A percentile compares a stretch with the other conserved stretches of the same genome.
Evolutionary conservation across 2,888 invertebrate species (phyloP).

Genomic region (Carcina quercana): DNA sequence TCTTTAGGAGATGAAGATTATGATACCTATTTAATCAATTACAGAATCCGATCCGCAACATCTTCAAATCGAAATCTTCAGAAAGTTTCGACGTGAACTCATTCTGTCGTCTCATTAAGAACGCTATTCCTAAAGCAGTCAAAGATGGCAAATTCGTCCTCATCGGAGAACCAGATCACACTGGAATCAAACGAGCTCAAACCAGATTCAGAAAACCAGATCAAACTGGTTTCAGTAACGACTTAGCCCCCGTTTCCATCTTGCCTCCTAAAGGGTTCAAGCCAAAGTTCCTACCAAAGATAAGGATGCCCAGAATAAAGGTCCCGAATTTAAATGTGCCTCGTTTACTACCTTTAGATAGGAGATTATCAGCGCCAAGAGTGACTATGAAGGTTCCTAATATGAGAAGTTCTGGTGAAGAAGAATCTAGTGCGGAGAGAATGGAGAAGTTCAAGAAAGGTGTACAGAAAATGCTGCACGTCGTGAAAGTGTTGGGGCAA

Average conservation of each 20-base stretch:
- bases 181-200: too few relatives aligned
- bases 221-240: conserved; percentile 40
- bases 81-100: conserved; percentile 35
- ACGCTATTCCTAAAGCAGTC: conserved; percentile 49
- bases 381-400: conserved; percentile 27
- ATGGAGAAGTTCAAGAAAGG: conserved; percentile 62
- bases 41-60: too few relatives aligned
- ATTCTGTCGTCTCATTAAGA: conserved; percentile 53
- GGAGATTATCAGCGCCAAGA: conserved; percentile 30
- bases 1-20: too few relatives aligned
- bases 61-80: conserved; percentile 5
- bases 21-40: too few relatives aligned
- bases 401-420: conserved; percentile 29
- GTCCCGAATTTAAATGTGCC: conserved; percentile 25
- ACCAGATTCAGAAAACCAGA: conserved; percentile 42
- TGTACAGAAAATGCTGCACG: conserved; percentile 55
- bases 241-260: conserved; percentile 34
- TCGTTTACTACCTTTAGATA: conserved; percentile 10
- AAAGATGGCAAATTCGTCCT: conserved; percentile 49
- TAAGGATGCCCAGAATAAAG: conserved; percentile 41
- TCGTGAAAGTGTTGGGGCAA: conserved; percentile 57
- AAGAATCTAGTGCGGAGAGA: conserved; percentile 52
- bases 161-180: conserved; percentile 39
- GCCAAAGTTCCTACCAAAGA: conserved; percentile 31
- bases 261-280: conserved; percentile 49